Percentiles rank a stretch among this genome's conserved stretches.
Evolutionary conservation across 1,140 invertebrate species (phyloP).

Genomic region (Vanessa tameamea): DNA sequence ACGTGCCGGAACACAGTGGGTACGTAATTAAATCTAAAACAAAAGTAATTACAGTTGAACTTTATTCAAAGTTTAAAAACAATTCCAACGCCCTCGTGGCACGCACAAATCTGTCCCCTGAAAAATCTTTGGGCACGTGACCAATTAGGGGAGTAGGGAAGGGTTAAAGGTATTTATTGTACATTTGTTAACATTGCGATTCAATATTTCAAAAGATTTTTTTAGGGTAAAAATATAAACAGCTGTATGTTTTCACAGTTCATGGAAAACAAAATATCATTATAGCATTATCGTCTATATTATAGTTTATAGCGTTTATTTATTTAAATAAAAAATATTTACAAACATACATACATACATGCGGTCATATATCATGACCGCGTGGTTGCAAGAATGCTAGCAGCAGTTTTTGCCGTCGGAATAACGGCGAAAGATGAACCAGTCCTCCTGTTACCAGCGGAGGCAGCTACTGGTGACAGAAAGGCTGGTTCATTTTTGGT

Average conservation of each 20-base stretch:
- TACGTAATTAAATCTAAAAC: constrained; percentile 37
- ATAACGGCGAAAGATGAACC: too few relatives aligned
- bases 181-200: constrained; percentile 21
- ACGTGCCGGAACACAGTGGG: constrained; percentile 33
- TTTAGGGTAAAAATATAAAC: not conserved
- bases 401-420: too few relatives aligned
- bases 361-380: too few relatives aligned
- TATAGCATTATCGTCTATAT: too few relatives aligned
- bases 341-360: too few relatives aligned
- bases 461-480: too few relatives aligned
- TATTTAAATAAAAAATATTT: too few relatives aligned
- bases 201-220: constrained; percentile 2
- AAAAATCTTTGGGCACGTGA: constrained; percentile 34
- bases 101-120: constrained; percentile 32
- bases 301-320: too few relatives aligned
- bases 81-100: constrained; percentile 18
- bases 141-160: constrained; percentile 24
- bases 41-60: constrained; percentile 37
- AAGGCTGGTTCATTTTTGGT: too few relatives aligned
- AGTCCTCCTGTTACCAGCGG: too few relatives aligned
- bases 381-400: too few relatives aligned
- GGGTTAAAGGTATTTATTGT: constrained; percentile 30
- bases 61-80: constrained; percentile 32
- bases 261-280: too few relatives aligned
- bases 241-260: not conserved